Conservation (phyloP, 2,797 vertebrate species). For the Lutjanus argentimaculatus region DNA sequence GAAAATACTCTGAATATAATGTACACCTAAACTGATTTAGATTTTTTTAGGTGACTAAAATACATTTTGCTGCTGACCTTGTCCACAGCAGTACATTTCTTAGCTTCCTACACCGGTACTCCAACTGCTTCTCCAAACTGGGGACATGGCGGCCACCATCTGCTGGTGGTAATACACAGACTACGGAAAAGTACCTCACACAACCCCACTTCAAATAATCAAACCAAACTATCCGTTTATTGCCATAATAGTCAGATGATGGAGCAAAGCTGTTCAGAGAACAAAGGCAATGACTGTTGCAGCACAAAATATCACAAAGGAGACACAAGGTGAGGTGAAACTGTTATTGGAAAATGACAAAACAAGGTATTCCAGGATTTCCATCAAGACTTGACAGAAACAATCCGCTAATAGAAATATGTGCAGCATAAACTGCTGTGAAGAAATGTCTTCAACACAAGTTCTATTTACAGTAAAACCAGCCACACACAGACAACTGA, state of each 20-base stretch:
- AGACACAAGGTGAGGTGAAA: background rate
- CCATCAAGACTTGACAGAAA: background rate
- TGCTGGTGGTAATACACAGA: too few relatives aligned
- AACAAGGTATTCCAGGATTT: background rate
- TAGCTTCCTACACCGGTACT: too few relatives aligned
- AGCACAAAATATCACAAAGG: background rate
- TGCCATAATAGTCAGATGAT: background rate
- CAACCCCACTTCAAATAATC: too few relatives aligned
- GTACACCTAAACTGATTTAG: too few relatives aligned
- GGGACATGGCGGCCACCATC: too few relatives aligned
- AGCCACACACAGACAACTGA: background rate
- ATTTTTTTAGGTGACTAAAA: too few relatives aligned
- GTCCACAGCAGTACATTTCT: too few relatives aligned
- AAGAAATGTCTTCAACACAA: slow-evolving; percentile 9
- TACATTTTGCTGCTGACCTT: too few relatives aligned
- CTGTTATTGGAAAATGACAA: background rate
- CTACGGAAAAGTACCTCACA: too few relatives aligned
- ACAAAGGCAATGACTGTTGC: background rate
- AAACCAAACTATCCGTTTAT: too few relatives aligned
- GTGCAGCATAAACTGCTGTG: background rate
- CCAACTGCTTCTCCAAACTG: too few relatives aligned
- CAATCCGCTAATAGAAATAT: slow-evolving; percentile 1
- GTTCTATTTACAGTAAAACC: slow-evolving; percentile 29
- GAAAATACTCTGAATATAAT: too few relatives aligned
- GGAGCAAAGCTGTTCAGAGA: background rate